phyloP scores from a whole-genome alignment of 2,797 vertebrate species.

The Anabas testudineus region DNA sequence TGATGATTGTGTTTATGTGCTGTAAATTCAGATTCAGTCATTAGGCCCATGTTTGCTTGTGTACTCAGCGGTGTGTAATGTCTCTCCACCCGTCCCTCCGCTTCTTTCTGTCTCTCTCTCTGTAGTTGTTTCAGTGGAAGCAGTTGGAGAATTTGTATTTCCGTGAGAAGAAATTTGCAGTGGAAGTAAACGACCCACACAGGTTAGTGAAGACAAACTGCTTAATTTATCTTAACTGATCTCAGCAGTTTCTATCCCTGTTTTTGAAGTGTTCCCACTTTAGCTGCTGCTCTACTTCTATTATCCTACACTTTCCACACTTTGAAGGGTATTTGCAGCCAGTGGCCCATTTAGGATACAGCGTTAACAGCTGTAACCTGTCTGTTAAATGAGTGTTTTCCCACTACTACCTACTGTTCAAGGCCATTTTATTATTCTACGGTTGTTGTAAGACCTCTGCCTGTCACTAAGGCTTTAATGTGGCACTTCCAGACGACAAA shows the following conservation, averaged over 20 bases:
- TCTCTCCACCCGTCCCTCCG: conserved; percentile 15
- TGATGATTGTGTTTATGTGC: conserved; percentile 30
- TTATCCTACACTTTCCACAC: conserved; percentile 50
- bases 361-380: conserved; percentile 55
- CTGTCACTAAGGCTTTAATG: conserved; percentile 46
- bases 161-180: conserved; percentile 97
- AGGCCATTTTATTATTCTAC: conserved; percentile 34
- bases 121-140: conserved; percentile 96
- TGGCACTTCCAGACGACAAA: conserved; percentile 30
- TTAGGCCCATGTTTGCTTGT: conserved; percentile 28
- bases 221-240: conserved; percentile 35
- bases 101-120: conserved; percentile 41
- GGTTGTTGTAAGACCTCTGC: conserved; percentile 36
- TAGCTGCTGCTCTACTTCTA: conserved; percentile 44
- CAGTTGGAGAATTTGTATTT: conserved; percentile 98
- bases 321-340: conserved; percentile 58
- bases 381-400: conserved; percentile 54
- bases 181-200: conserved; percentile 95
- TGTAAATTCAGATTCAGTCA: conserved; percentile 43
- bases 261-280: conserved; percentile 54
- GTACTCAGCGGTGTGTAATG: conserved; percentile 47
- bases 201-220: conserved; percentile 82
- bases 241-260: conserved; percentile 17
- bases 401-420: conserved; percentile 32
- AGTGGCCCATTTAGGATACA: conserved; percentile 36